Evolutionary conservation across 1,140 invertebrate genomes (phyloP).

Genomic region (Nebria ingens): DNA sequence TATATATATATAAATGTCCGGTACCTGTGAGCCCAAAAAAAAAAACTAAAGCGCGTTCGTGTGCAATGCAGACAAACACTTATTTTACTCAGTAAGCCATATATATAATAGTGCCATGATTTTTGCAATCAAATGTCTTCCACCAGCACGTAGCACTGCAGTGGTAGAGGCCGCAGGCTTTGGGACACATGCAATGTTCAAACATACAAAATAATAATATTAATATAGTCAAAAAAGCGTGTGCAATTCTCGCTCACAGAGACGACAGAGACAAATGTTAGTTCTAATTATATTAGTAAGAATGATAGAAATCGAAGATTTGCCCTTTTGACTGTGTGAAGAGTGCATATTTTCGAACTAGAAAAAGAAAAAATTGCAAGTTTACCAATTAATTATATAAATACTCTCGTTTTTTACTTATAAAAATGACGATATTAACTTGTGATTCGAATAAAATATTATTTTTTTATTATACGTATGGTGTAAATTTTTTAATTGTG

Average conservation of each 20-base stretch:
- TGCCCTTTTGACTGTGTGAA: too few relatives aligned
- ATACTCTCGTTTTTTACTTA: too few relatives aligned
- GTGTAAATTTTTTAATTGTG: conserved; percentile 23
- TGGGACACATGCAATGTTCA: conserved; percentile 25
- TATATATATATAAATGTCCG: conserved; percentile 30
- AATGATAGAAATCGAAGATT: background rate
- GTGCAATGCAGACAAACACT: background rate
- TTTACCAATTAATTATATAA: too few relatives aligned
- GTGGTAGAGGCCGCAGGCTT: conserved; percentile 28
- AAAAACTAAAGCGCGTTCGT: background rate
- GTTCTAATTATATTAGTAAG: background rate
- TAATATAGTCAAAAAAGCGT: conserved; percentile 9
- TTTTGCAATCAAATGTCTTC: conserved; percentile 31
- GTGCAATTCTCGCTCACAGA: conserved; percentile 10
- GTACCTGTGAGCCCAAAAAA: conserved; percentile 25
- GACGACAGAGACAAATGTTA: background rate
- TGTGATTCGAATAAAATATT: conserved; percentile 20
- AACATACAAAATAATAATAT: conserved; percentile 17
- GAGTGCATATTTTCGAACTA: too few relatives aligned
- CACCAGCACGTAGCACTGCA: conserved; percentile 21
- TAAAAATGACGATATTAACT: conserved; percentile 12
- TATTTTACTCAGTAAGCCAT: background rate
- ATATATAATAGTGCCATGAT: conserved; percentile 25
- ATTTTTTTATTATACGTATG: conserved; percentile 22
- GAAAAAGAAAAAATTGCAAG: too few relatives aligned